Conservation (phyloP, 2,888 invertebrate species). For the Andrena bicolor region DNA sequence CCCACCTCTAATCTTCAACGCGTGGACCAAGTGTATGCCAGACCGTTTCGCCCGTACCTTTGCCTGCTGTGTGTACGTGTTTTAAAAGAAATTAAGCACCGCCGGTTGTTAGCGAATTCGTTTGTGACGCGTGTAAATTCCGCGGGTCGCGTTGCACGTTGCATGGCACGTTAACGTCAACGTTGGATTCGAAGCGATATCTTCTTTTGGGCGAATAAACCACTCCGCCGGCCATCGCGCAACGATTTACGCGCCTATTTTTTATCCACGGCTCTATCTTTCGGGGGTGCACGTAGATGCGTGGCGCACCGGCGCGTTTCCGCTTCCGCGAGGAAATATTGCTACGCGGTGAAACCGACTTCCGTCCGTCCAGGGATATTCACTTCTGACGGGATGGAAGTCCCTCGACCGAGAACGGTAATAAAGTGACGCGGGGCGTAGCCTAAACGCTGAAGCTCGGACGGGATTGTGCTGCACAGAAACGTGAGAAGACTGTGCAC, state of each 20-base stretch:
- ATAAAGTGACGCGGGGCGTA: slow-evolving; percentile 17
- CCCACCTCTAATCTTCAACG: neutral
- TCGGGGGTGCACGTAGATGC: neutral
- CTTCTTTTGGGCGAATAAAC: slow-evolving; percentile 42
- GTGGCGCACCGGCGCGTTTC: slow-evolving; percentile 19
- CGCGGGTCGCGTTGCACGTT: neutral
- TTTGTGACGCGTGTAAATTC: neutral
- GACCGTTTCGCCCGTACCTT: neutral
- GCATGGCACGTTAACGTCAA: slow-evolving; percentile 7
- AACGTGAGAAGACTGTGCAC: neutral
- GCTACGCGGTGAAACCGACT: slow-evolving; percentile 23
- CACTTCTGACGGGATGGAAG: slow-evolving; percentile 18
- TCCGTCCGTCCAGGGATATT: slow-evolving; percentile 21
- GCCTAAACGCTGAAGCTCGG: neutral
- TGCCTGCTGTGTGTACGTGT: slow-evolving; percentile 33
- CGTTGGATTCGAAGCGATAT: slow-evolving; percentile 21
- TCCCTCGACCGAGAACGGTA: slow-evolving; percentile 6
- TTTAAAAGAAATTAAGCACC: slow-evolving; percentile 24
- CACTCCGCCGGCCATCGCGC: neutral
- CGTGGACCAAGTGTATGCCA: neutral
- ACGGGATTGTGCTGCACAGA: neutral
- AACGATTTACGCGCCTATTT: slow-evolving; percentile 8
- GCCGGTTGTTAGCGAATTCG: slow-evolving; percentile 28
- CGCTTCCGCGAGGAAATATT: slow-evolving; percentile 38
- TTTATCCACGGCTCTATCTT: slow-evolving; percentile 8